Conservation (phyloP, 2,797 vertebrate species). For the Silurus aristotelis region DNA sequence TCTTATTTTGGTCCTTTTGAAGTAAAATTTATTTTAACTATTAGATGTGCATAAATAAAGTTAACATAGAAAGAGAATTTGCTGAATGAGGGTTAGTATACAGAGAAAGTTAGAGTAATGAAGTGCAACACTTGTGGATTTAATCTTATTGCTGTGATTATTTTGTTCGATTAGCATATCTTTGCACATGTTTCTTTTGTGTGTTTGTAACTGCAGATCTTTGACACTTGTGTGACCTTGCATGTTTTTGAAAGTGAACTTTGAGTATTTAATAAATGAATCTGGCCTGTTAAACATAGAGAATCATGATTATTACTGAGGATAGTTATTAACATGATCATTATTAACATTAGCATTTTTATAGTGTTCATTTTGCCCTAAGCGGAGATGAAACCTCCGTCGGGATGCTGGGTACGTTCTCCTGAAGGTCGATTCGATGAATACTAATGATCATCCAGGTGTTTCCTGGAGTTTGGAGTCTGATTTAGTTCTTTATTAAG, state of each 20-base stretch:
- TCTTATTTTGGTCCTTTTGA: background rate
- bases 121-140: background rate
- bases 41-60: too few relatives aligned
- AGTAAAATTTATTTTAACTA: background rate
- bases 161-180: background rate
- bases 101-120: background rate
- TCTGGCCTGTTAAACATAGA: slow-evolving; percentile 28
- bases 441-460: slow-evolving; percentile 56
- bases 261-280: slow-evolving; percentile 25
- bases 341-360: slow-evolving; percentile 69
- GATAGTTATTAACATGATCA: slow-evolving; percentile 59
- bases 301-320: slow-evolving; percentile 7
- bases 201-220: background rate
- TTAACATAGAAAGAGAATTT: too few relatives aligned
- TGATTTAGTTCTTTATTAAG: background rate
- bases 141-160: background rate
- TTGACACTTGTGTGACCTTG: slow-evolving; percentile 14
- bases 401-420: slow-evolving; percentile 31
- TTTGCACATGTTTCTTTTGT: background rate
- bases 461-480: slow-evolving; percentile 4
- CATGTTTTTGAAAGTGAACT: slow-evolving; percentile 5
- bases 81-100: too few relatives aligned
- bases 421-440: slow-evolving; percentile 57
- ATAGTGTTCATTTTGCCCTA: slow-evolving; percentile 62
- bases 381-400: slow-evolving; percentile 61